Percentiles rank a stretch among this genome's conserved stretches.
phyloP scores from a whole-genome alignment of 2,797 vertebrate genomes.

The Limnodromus scolopaceus region DNA sequence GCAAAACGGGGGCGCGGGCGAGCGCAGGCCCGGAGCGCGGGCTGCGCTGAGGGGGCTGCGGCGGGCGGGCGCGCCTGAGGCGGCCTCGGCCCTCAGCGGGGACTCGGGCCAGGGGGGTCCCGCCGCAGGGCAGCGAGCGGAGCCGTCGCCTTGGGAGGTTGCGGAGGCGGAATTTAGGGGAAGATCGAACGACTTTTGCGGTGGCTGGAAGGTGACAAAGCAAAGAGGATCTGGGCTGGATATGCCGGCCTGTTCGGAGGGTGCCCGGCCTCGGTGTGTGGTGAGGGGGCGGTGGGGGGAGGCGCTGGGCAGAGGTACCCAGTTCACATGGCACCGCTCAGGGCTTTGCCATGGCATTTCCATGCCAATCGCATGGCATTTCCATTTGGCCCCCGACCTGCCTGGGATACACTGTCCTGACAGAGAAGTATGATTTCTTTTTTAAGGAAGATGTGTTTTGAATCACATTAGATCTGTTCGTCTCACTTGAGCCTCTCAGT shows the following conservation, averaged over 20 bases:
- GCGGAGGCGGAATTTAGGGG: not conserved
- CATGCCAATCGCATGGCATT: too few relatives aligned
- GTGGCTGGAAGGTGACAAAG: not conserved
- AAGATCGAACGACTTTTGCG: not conserved
- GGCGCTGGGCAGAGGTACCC: accelerated
- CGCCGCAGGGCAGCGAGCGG: too few relatives aligned
- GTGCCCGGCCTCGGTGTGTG: too few relatives aligned
- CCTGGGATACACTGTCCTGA: accelerated
- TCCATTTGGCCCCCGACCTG: accelerated
- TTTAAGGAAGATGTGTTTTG: not conserved
- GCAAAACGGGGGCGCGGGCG: accelerated
- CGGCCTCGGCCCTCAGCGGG: not conserved
- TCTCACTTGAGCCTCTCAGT: not conserved
- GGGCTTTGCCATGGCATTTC: too few relatives aligned
- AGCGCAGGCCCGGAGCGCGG: not conserved
- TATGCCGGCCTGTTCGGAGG: too few relatives aligned
- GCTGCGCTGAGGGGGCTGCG: not conserved
- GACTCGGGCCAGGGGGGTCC: too few relatives aligned
- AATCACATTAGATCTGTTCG: not conserved
- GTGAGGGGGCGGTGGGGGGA: not conserved
- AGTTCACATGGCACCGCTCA: accelerated
- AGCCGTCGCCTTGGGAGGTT: not conserved
- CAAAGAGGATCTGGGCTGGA: too few relatives aligned
- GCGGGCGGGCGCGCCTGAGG: too few relatives aligned
- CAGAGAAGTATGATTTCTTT: accelerated